Percentiles rank a stretch among this genome's conserved stretches.
These are phyloP conservation scores for Larimichthys polyactis DNA, from an alignment of 2,113 vertebrate genomes.

Conservation along the genomic window DNA sequence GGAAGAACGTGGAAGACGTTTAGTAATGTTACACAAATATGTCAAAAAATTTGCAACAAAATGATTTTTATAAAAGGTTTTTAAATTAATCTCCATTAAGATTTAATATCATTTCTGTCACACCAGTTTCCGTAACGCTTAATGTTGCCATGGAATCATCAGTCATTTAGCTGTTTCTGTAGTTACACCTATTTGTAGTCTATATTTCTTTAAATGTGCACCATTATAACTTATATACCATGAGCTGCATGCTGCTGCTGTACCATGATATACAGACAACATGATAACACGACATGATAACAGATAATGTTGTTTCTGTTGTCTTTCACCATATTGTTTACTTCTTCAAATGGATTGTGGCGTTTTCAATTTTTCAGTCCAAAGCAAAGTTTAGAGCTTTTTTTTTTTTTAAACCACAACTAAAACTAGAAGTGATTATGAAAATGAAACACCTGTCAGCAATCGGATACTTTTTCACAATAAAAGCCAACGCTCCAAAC, in stretches of 20 bases:
- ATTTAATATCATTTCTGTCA: not conserved
- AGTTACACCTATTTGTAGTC: not conserved
- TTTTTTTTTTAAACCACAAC: not conserved
- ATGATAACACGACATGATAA: too few species aligned
- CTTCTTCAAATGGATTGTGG: not conserved
- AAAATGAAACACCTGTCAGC: slow-evolving; percentile 63
- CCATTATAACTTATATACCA: not conserved
- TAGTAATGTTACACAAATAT: not conserved
- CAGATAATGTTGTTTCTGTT: not conserved
- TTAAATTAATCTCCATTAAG: too few species aligned
- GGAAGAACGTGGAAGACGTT: too few species aligned
- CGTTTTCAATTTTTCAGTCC: not conserved
- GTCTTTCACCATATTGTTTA: too few species aligned
- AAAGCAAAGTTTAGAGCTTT: not conserved
- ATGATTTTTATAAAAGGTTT: not conserved
- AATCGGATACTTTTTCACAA: slow-evolving; percentile 25
- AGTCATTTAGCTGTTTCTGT: not conserved
- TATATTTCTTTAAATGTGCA: not conserved
- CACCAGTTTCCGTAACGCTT: not conserved
- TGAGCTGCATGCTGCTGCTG: not conserved
- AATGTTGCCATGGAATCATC: not conserved
- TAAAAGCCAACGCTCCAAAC: slow-evolving; percentile 32
- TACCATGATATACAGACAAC: not conserved
- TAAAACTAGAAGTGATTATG: slow-evolving; percentile 25
- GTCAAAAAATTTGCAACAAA: not conserved